phyloP scores from a whole-genome alignment of 2,888 invertebrate species.

The Drosophila lacicola region DNA sequence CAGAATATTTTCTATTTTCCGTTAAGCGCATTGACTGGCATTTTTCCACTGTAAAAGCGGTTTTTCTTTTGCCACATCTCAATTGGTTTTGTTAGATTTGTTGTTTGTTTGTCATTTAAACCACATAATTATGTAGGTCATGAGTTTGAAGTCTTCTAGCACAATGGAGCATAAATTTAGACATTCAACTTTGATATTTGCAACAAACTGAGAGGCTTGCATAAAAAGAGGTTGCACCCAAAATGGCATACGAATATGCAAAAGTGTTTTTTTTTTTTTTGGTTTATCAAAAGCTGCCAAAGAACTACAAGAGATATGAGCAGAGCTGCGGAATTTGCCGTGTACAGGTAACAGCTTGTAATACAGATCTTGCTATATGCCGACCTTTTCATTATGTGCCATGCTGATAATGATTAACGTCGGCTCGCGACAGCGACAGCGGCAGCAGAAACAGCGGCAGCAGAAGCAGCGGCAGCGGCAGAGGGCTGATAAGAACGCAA shows the following conservation, averaged over 20 bases:
- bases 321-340: too few relatives aligned
- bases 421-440: too few relatives aligned
- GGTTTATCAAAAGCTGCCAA: too few relatives aligned
- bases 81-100: constrained; percentile 1
- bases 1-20: background rate
- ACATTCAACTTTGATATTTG: constrained; percentile 16
- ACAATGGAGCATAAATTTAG: constrained; percentile 3
- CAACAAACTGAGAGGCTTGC: too few relatives aligned
- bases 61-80: background rate
- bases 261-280: too few relatives aligned
- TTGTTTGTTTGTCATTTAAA: background rate
- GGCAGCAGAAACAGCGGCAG: background rate
- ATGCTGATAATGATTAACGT: constrained; percentile 37
- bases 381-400: background rate
- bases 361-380: too few relatives aligned
- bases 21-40: constrained; percentile 1
- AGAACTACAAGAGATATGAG: too few relatives aligned
- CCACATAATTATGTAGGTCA: background rate
- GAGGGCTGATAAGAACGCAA: constrained; percentile 18
- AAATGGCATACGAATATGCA: too few relatives aligned
- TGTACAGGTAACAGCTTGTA: too few relatives aligned
- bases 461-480: background rate
- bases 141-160: background rate
- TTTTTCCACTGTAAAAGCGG: background rate
- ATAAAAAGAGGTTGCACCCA: too few relatives aligned